A percentile compares a stretch with the other conserved stretches of the same genome.
phyloP scores from a whole-genome alignment of 2,888 invertebrate genomes.

The Mayetiola destructor region DNA sequence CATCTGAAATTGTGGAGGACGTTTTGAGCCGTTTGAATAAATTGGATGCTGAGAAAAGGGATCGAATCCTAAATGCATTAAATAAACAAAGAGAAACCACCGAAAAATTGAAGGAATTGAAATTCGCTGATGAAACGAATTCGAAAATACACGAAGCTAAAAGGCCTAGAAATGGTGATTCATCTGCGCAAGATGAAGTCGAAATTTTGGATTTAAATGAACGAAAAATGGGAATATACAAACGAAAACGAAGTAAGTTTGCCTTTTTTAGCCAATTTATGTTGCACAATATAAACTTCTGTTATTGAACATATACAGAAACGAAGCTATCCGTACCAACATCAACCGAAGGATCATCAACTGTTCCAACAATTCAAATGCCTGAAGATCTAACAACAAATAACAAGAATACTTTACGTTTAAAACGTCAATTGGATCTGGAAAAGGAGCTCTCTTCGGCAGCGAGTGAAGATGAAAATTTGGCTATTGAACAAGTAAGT shows the following conservation, averaged over 20 bases:
- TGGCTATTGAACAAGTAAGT: constrained; percentile 47
- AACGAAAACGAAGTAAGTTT: constrained; percentile 1
- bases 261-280: too few relatives aligned
- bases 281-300: too few relatives aligned
- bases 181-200: not conserved
- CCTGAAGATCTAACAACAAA: constrained; percentile 16
- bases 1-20: constrained; percentile 44
- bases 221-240: constrained; percentile 3
- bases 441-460: constrained; percentile 39
- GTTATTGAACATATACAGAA: not conserved
- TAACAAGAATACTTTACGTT: constrained; percentile 27
- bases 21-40: constrained; percentile 42
- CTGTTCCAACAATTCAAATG: not conserved
- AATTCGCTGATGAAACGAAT: too few relatives aligned
- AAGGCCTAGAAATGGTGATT: not conserved
- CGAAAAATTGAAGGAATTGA: not conserved
- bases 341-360: not conserved
- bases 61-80: constrained; percentile 40
- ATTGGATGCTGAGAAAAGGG: constrained; percentile 41
- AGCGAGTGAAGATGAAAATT: constrained; percentile 42
- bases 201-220: constrained; percentile 4
- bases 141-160: not conserved
- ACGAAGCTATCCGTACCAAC: not conserved
- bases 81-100: constrained; percentile 33
- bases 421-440: constrained; percentile 40